Conservation (phyloP, 2,113 vertebrate species). For the Forbesichthys agassizii region DNA sequence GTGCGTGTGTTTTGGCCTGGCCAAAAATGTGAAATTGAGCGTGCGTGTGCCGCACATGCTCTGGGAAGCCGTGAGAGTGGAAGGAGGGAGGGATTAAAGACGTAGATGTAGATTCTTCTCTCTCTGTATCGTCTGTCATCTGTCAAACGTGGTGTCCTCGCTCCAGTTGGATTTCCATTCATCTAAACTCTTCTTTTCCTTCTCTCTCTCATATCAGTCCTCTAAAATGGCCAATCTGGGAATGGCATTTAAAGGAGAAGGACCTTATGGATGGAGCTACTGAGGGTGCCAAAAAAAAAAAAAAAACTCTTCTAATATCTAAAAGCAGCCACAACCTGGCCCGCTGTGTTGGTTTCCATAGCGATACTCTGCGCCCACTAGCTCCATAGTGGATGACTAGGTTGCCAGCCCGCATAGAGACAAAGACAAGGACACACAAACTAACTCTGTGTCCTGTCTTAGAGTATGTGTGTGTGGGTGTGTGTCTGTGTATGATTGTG, state of each 20-base stretch:
- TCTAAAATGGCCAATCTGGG: conserved; percentile 37
- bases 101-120: conserved; percentile 6
- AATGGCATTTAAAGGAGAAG: conserved; percentile 55
- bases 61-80: conserved; percentile 18
- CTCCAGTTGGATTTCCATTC: conserved; percentile 48
- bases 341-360: conserved; percentile 68
- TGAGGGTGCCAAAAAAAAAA: conserved; percentile 49
- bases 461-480: conserved; percentile 55
- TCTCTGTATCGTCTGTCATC: conserved; percentile 29
- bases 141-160: conserved; percentile 50
- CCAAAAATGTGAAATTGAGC: conserved; percentile 6
- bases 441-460: conserved; percentile 62
- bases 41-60: conserved; percentile 35
- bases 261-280: conserved; percentile 53
- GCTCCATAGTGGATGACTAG: conserved; percentile 62
- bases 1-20: conserved; percentile 5
- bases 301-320: conserved; percentile 61
- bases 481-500: conserved; percentile 1
- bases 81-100: conserved; percentile 14
- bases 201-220: conserved; percentile 31
- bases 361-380: conserved; percentile 63
- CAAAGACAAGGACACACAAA: conserved; percentile 68
- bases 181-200: conserved; percentile 51
- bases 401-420: conserved; percentile 66
- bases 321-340: conserved; percentile 65